A percentile compares a stretch with the other conserved stretches of the same genome.
Evolutionary conservation across 2,113 vertebrate species (phyloP).

Genomic region (Tylochromis polylepis): DNA sequence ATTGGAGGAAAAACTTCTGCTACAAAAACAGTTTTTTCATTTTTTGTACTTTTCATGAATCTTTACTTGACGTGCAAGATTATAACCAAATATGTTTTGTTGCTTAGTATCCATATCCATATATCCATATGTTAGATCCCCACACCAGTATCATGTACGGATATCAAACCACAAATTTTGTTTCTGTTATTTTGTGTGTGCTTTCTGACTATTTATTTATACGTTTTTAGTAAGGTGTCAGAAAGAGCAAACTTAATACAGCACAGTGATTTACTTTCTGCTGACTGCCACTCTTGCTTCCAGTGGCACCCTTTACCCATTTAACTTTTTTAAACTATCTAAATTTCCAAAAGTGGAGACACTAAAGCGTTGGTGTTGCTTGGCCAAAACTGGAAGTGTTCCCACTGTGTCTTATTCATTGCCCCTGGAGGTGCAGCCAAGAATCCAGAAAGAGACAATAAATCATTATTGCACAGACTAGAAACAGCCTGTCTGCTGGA

Average conservation of each 20-base stretch:
- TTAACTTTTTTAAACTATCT: neutral
- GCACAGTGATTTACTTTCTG: neutral
- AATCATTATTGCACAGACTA: neutral
- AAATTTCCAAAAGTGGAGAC: neutral
- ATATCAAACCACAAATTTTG: neutral
- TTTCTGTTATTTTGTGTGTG: neutral
- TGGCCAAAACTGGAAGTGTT: neutral
- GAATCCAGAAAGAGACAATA: neutral
- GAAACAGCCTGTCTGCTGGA: neutral
- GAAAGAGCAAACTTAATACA: neutral
- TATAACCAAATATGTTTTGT: neutral
- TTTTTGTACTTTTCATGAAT: neutral
- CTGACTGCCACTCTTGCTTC: neutral
- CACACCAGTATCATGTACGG: neutral
- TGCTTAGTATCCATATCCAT: neutral
- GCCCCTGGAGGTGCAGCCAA: neutral
- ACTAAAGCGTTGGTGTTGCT: neutral
- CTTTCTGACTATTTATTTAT: neutral
- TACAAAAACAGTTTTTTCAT: neutral
- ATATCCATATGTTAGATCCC: neutral
- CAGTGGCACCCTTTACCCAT: neutral
- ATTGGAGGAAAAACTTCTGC: neutral
- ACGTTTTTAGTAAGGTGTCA: neutral
- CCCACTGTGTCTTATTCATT: neutral
- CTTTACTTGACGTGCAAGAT: neutral